Conservation (phyloP, 2,113 vertebrate species). For the Spea multiplicata region DNA sequence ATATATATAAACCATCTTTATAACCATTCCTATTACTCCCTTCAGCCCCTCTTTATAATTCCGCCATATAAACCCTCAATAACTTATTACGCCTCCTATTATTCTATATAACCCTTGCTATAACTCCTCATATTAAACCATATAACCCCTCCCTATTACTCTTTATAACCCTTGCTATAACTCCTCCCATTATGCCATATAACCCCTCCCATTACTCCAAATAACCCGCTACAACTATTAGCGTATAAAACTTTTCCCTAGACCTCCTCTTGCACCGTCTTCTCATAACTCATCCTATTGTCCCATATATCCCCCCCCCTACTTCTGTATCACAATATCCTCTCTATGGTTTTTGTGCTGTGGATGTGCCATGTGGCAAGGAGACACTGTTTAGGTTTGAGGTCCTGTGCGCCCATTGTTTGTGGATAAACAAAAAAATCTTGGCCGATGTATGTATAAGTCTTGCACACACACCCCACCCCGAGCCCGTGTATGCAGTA, state of each 20-base stretch:
- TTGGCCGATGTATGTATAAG: neutral
- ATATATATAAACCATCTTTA: too few species aligned
- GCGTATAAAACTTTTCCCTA: too few species aligned
- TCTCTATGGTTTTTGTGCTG: neutral
- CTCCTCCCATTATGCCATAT: neutral
- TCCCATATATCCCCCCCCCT: neutral
- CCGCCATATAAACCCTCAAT: too few species aligned
- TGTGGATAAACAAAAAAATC: conserved; percentile 30
- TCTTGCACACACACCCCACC: conserved; percentile 5
- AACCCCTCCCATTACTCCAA: neutral
- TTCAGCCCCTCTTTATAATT: too few species aligned
- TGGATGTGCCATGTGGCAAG: neutral
- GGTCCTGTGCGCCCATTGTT: conserved; percentile 9
- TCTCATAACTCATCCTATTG: neutral
- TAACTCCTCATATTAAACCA: too few species aligned
- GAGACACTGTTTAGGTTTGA: neutral
- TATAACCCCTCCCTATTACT: too few species aligned
- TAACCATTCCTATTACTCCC: too few species aligned
- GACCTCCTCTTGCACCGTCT: neutral
- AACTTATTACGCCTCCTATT: too few species aligned
- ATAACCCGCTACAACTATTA: too few species aligned
- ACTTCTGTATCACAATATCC: neutral
- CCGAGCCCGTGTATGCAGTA: conserved; percentile 27
- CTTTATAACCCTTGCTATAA: too few species aligned
- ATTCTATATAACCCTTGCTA: too few species aligned